Percentiles rank a stretch among this genome's conserved stretches.
Conservation (phyloP, 2,797 vertebrate species). For the Delichon dasypus region DNA sequence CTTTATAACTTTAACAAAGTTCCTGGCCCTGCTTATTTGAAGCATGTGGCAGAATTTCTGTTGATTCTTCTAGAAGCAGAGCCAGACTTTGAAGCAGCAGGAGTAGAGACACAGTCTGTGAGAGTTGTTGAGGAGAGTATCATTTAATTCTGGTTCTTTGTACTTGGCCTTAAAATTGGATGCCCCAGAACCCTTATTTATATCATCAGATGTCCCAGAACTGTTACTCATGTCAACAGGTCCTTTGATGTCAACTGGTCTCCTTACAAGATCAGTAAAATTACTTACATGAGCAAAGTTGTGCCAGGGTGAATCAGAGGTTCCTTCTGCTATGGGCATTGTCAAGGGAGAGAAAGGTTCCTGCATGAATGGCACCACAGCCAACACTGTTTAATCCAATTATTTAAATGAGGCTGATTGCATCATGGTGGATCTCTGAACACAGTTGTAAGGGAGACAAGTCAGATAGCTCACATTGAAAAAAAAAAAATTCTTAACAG, state of each 20-base stretch:
- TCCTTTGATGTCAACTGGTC: not conserved
- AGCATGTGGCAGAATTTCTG: not conserved
- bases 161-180: not conserved
- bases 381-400: not conserved
- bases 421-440: not conserved
- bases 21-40: not conserved
- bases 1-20: conserved; percentile 15
- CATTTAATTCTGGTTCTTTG: not conserved
- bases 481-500: not conserved
- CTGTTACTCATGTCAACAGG: not conserved
- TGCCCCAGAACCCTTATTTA: not conserved
- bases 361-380: not conserved
- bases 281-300: not conserved
- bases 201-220: not conserved
- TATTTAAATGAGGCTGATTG: not conserved
- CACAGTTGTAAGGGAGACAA: not conserved
- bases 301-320: not conserved
- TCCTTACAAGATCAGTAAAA: not conserved
- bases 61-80: not conserved
- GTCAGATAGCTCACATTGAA: not conserved
- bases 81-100: not conserved
- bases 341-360: not conserved
- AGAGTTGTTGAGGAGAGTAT: not conserved
- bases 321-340: not conserved
- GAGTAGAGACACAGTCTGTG: not conserved